Evolutionary conservation across 2,888 invertebrate genomes (phyloP).

Genomic region (Heliconius ethilla): DNA sequence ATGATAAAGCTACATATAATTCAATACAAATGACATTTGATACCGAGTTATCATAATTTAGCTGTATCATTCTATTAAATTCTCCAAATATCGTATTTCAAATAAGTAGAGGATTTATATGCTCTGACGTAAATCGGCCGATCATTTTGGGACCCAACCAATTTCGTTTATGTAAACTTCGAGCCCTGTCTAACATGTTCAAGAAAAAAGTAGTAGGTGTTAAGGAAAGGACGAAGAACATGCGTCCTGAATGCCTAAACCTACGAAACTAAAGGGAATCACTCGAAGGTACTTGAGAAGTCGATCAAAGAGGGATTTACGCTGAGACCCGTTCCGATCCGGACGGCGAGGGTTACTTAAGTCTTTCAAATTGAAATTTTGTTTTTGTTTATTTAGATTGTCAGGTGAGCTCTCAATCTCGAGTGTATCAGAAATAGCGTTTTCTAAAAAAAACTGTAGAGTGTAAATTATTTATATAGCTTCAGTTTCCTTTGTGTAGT

Average conservation of each 20-base stretch:
- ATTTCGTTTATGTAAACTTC: constrained; percentile 45
- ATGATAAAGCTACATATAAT: constrained; percentile 10
- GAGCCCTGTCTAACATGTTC: constrained; percentile 40
- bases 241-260: constrained; percentile 60
- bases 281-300: constrained; percentile 57
- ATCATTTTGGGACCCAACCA: constrained; percentile 42
- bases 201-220: constrained; percentile 46
- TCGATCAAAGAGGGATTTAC: constrained; percentile 78
- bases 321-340: constrained; percentile 56
- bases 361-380: constrained; percentile 70
- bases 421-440: constrained; percentile 42
- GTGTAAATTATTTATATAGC: constrained; percentile 18
- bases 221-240: constrained; percentile 47
- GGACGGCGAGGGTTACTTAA: constrained; percentile 56
- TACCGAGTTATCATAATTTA: constrained; percentile 28
- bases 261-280: constrained; percentile 60
- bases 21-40: constrained; percentile 10
- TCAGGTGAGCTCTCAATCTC: constrained; percentile 57
- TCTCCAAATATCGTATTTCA: constrained; percentile 34
- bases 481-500: not conserved
- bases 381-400: constrained; percentile 69
- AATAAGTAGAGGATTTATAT: constrained; percentile 39
- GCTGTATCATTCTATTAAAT: constrained; percentile 28
- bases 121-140: constrained; percentile 37
- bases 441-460: constrained; percentile 17